Conservation (phyloP, 2,797 vertebrate genomes). For the Ciconia nigra region DNA sequence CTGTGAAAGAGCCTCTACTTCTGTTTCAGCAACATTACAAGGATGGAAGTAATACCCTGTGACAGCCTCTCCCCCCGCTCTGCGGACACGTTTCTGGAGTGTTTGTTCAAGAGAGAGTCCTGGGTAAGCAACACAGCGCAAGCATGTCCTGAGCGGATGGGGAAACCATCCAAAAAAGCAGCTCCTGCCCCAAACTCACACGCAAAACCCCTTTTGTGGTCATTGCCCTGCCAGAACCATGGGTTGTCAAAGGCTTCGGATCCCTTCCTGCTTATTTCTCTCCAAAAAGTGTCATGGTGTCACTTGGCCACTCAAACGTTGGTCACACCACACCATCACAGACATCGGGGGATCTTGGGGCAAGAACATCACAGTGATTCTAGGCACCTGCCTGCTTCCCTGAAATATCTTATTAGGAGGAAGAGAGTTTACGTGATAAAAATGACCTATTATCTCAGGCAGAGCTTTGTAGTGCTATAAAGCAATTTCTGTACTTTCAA, state of each 20-base stretch:
- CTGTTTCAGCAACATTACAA: neutral
- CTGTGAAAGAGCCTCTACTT: constrained; percentile 41
- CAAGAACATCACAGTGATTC: neutral
- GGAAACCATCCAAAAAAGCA: neutral
- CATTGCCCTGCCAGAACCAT: neutral
- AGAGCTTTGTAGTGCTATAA: neutral
- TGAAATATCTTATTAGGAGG: neutral
- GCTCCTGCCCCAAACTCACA: neutral
- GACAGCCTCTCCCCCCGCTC: neutral
- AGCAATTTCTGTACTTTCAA: neutral
- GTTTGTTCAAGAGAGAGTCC: neutral
- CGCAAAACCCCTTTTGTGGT: neutral
- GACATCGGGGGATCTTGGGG: fast-evolving
- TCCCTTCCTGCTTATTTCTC: neutral
- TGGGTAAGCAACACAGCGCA: fast-evolving
- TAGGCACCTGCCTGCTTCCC: neutral
- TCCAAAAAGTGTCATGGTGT: neutral
- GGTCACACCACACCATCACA: neutral
- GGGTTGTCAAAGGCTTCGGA: neutral
- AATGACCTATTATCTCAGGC: neutral
- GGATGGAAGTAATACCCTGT: neutral
- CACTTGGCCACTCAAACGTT: neutral
- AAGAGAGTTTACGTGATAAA: neutral
- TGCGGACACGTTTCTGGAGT: fast-evolving
- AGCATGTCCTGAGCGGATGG: fast-evolving